These are phyloP conservation scores for human DNA, from an alignment of 2,113 vertebrate species.

Conservation along the genomic window GRCh38 chr2:177114001-177114500, in stretches of 20 bases:
- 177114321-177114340: not conserved
- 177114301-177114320: conserved; percentile 20
- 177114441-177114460: not conserved
- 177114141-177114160: not conserved
- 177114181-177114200: not conserved
- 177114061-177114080: not conserved
- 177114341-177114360: not conserved
- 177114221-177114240: not conserved
- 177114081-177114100: not conserved
- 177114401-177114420: not conserved
- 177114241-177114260: not conserved
- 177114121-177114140: conserved; percentile 37
- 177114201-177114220: not conserved
- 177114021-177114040: not conserved
- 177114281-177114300: conserved; percentile 14
- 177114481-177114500: conserved; percentile 2
- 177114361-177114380: conserved; percentile 1
- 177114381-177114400: not conserved
- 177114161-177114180: not conserved
- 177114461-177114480: conserved; percentile 19
- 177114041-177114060: not conserved
- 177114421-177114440: not conserved
- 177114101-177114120: not conserved
- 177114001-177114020: not conserved
- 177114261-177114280: not conserved